Evolutionary conservation across 2,797 vertebrate genomes (phyloP).

Genomic region (Danio choprae): DNA sequence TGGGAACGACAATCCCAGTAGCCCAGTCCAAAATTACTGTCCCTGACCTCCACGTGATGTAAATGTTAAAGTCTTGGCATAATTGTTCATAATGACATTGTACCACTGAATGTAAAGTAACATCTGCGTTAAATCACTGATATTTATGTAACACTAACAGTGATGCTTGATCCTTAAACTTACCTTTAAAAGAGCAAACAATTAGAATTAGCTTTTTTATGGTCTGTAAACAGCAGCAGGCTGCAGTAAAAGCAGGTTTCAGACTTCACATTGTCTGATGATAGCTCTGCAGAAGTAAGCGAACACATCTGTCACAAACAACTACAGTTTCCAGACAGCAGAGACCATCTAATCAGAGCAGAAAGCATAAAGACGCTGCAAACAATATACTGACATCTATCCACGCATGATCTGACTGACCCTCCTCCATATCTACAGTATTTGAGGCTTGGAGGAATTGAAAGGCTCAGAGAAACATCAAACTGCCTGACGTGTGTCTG

Average conservation of each 20-base stretch:
- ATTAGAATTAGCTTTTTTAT: neutral
- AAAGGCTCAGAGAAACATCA: constrained; percentile 2
- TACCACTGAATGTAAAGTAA: neutral
- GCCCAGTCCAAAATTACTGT: too few species aligned
- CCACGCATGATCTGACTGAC: neutral
- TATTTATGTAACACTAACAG: neutral
- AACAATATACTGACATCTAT: neutral
- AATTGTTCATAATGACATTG: neutral
- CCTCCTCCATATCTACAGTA: neutral
- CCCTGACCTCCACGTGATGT: too few species aligned
- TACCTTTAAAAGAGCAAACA: too few species aligned
- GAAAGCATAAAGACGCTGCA: neutral
- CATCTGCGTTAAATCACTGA: too few species aligned
- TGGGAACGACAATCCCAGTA: too few species aligned
- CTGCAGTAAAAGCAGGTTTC: neutral
- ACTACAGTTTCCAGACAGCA: neutral
- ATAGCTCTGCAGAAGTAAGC: neutral
- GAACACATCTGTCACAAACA: neutral
- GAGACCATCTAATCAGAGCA: neutral
- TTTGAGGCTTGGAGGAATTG: neutral
- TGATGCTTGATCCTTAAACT: neutral
- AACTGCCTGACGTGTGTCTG: neutral
- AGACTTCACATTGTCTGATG: neutral
- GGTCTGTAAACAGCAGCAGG: neutral
- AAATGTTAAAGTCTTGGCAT: neutral